Evolutionary conservation across 2,888 invertebrate genomes (phyloP), one percentile per base, ranked within the genome.

Genomic region (Caenorhabditis virilis): DNA sequence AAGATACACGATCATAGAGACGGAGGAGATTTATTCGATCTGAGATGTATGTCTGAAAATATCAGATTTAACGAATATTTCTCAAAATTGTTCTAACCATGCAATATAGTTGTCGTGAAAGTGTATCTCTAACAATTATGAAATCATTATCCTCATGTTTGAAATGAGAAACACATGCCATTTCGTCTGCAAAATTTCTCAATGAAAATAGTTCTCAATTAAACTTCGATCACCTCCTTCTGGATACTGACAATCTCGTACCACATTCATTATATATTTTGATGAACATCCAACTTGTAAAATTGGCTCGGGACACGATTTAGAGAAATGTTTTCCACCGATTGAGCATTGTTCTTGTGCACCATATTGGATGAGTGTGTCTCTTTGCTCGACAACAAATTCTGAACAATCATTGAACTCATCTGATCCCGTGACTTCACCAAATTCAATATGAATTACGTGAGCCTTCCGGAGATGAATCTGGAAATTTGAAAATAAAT

Each of bases 1-100:
- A 69, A 4, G 69, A 56, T 1, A 69, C 63, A 11, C 65, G 55
- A 30, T 69, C 69, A 38, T 62, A 69, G 18, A 69, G 55, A 41
- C 61, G 30, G n/a, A 69, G 46, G 0, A 69, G 45, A 16, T 57
- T 59, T 36, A 62, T 59, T 1, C 59, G 49, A n/a, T 48, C 49
- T 16, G 62, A 54, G 4, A 58, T 35, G 26, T 69, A 62, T 1
- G 63, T 65, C 69, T 69, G 54, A 30, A 51, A 36, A 23, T 18
- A n/a, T n/a, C n/a, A n/a, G n/a, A n/a, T n/a, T n/a, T n/a, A n/a
- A n/a, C n/a, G n/a, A n/a, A n/a, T n/a, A 16, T 9, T 20, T 15
- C 9, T 27, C 4, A 15, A 26, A 18, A 30, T 5, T 16, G 18
- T 30, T 16, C 22, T 42, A 26, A 70, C 69, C 63, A 70, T 52